Base-by-base conservation (phyloP, 2,888 invertebrate genomes). In the Netelia melanura region DNA sequence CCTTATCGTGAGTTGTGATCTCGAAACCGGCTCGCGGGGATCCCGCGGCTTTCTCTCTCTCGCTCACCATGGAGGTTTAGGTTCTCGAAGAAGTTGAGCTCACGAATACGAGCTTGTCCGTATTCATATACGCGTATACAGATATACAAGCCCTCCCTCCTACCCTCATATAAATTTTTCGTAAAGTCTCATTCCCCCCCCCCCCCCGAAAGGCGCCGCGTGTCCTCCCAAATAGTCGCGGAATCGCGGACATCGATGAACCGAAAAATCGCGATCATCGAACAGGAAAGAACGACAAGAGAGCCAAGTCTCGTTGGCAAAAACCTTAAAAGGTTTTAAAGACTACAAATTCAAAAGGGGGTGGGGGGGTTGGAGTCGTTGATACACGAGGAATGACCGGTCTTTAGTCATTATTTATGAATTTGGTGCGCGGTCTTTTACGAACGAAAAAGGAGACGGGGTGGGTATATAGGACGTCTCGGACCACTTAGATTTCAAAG, bases 351-450 rank as follows among this genome's bases (percentile, higher is more conserved):
- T 91, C 90, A 89, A 88, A 82, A 87, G 79, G 89, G 86, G 89
- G 88, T 88, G 86, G 89, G 90, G 88, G 89, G 87, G 89, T 86
- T 83, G 83, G 81, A 85, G 81, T 85, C 85, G 87, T 86, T 82
- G 85, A 87, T 86, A 76, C 84, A 85, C 83, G 85, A 85, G 78
- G 81, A 81, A 79, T 75, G 86, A 64, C 83, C 75, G 77, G 81
- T 91, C 91, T 91, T 91, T 90, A 90, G 89, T 90, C 90, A 91
- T 92, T 92, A 93, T 93, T 93, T 93, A 93, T 92, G 92, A 92
- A 93, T 92, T 93, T 92, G 89, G 89, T 89, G 87, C 89, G 85
- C 89, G 67, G 62, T 74, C 30, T 30, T 74, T 74, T 74, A 54
- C 71, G 80, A 76, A 80, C 90, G 89, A 90, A 90, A 90, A 92